Evolutionary conservation across 2,888 invertebrate species (phyloP).

Genomic region (Chrysodeixis includens): DNA sequence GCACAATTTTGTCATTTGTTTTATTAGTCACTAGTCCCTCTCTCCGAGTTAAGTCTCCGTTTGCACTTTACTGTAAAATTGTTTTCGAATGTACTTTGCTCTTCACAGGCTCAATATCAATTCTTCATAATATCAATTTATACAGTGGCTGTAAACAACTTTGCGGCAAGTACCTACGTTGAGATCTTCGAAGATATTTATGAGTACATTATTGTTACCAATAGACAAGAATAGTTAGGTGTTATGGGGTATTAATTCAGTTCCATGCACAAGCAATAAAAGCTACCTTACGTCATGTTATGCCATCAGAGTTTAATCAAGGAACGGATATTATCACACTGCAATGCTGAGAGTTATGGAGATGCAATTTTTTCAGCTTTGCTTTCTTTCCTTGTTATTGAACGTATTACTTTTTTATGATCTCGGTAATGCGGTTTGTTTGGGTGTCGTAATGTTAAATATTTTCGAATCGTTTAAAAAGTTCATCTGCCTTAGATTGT

Average conservation of each 20-base stretch:
- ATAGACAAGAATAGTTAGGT: background rate
- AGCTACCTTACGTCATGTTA: conserved; percentile 33
- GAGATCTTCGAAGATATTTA: background rate
- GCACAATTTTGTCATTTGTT: conserved; percentile 75
- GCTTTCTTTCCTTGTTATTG: background rate
- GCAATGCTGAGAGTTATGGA: conserved; percentile 24
- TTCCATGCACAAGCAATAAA: conserved; percentile 30
- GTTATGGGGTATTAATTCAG: conserved; percentile 29
- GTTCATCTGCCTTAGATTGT: background rate
- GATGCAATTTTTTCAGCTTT: background rate
- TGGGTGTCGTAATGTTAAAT: background rate
- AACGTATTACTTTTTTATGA: background rate
- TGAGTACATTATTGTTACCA: background rate
- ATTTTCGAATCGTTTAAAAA: background rate
- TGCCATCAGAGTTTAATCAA: conserved; percentile 56
- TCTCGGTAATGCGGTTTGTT: background rate
- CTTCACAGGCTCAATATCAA: background rate
- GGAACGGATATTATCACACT: conserved; percentile 63
- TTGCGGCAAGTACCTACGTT: background rate
- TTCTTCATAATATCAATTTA: background rate
- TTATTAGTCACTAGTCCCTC: conserved; percentile 55
- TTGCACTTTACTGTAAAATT: conserved; percentile 21
- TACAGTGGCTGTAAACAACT: background rate
- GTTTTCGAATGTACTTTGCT: conserved; percentile 4
- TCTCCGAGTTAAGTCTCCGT: conserved; percentile 24